These are phyloP conservation scores for Malurus melanocephalus DNA, from an alignment of 2,113 vertebrate genomes.

Conservation along the genomic window DNA sequence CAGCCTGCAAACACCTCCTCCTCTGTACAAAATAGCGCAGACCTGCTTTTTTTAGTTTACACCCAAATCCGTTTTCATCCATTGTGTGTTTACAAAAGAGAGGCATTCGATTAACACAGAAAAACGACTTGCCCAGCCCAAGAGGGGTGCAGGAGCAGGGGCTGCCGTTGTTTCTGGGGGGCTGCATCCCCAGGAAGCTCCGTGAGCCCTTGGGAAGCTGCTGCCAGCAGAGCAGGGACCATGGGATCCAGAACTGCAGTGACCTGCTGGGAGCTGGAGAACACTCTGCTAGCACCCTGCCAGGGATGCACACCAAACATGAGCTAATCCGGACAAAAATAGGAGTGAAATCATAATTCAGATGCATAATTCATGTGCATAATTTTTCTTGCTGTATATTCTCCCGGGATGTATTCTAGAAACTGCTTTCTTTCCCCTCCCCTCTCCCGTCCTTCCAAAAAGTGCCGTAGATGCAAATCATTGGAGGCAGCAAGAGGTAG, in stretches of 20 bases:
- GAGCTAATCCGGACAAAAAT: slow-evolving; percentile 66
- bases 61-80: neutral
- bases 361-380: slow-evolving; percentile 68
- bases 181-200: neutral
- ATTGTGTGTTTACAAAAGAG: neutral
- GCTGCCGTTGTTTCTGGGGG: accelerated
- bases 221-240: neutral
- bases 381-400: slow-evolving; percentile 49
- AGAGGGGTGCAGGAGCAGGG: neutral
- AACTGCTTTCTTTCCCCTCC: slow-evolving; percentile 37
- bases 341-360: slow-evolving; percentile 65
- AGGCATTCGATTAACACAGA: neutral
- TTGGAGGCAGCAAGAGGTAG: slow-evolving; percentile 27
- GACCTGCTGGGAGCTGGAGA: slow-evolving; percentile 17
- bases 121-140: neutral
- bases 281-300: slow-evolving; percentile 5
- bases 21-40: neutral
- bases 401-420: slow-evolving; percentile 56
- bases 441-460: slow-evolving; percentile 33
- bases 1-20: neutral
- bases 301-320: slow-evolving; percentile 57
- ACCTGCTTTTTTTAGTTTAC: neutral
- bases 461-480: slow-evolving; percentile 28
- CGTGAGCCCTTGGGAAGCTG: neutral
- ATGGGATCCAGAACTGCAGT: neutral